Evolutionary conservation across 2,797 vertebrate species (phyloP).

Genomic region (Potorous gilbertii): DNA sequence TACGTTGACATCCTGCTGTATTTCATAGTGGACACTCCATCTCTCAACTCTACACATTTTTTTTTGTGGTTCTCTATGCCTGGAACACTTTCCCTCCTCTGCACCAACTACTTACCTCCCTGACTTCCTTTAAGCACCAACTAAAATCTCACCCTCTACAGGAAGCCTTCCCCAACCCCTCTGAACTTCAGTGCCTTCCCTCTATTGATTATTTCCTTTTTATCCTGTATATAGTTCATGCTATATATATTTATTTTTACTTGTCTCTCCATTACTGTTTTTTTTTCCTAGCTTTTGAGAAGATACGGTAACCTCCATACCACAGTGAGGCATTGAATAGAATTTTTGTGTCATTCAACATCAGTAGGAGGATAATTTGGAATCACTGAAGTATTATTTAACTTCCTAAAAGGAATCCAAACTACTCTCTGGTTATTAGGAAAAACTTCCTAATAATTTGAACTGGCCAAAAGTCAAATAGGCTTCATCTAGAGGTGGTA

Average conservation of each 20-base stretch:
- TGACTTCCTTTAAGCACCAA: background rate
- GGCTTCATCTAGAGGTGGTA: background rate
- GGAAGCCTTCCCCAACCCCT: background rate
- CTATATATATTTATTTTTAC: background rate
- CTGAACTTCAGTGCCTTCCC: background rate
- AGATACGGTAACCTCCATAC: background rate
- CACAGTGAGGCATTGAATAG: background rate
- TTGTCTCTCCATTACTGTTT: no score
- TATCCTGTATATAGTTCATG: background rate
- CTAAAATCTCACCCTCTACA: background rate
- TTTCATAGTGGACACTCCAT: background rate
- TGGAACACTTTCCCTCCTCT: background rate
- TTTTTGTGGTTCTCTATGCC: background rate
- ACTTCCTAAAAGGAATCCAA: background rate
- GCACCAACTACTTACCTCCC: background rate
- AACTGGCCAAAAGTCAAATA: background rate
- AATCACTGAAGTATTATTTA: background rate
- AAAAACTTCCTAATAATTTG: background rate
- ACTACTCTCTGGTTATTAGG: background rate
- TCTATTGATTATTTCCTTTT: background rate
- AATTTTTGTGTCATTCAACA: background rate
- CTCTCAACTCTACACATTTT: background rate
- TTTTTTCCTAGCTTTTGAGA: background rate
- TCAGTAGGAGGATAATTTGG: background rate
- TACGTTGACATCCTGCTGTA: background rate